Percentiles rank a stretch among this genome's conserved stretches.
phyloP scores from a whole-genome alignment of 2,888 invertebrate species.

The Stegana nigrithorax region DNA sequence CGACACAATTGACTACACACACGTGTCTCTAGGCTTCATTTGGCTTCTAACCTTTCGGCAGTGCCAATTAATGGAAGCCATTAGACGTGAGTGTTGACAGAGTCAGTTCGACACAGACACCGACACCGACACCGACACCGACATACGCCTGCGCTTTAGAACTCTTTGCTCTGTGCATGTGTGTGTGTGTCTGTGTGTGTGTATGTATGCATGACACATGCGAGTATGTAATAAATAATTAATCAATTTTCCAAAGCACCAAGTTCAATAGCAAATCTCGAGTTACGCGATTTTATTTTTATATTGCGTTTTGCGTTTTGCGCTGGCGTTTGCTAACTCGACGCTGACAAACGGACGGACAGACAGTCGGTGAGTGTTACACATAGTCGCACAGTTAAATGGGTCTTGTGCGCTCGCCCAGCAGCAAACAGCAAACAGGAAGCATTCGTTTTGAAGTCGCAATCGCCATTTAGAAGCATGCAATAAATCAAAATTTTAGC shows the following conservation, averaged over 20 bases:
- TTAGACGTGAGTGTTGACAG: too few species aligned
- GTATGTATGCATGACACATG: neutral
- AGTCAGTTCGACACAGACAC: too few species aligned
- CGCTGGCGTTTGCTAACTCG: neutral
- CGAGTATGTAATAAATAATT: neutral
- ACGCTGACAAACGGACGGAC: neutral
- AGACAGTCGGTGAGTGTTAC: neutral
- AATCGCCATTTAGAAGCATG: conserved; percentile 4
- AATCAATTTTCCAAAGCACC: neutral
- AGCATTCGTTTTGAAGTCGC: neutral
- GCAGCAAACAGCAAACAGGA: conserved; percentile 6
- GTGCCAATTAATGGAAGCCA: too few species aligned
- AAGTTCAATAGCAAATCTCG: neutral
- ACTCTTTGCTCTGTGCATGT: neutral
- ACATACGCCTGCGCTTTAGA: too few species aligned
- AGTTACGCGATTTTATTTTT: neutral
- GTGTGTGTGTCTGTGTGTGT: neutral
- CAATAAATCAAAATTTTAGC: conserved; percentile 16
- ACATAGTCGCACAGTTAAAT: neutral
- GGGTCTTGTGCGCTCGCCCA: neutral
- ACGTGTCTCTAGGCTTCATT: too few species aligned
- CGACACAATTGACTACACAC: too few species aligned
- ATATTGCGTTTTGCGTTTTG: neutral
- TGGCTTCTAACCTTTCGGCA: too few species aligned
- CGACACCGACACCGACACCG: too few species aligned